A percentile compares a stretch with the other conserved stretches of the same genome.
Conservation (phyloP, 1,140 invertebrate genomes). For the Drosophila athabasca region DNA sequence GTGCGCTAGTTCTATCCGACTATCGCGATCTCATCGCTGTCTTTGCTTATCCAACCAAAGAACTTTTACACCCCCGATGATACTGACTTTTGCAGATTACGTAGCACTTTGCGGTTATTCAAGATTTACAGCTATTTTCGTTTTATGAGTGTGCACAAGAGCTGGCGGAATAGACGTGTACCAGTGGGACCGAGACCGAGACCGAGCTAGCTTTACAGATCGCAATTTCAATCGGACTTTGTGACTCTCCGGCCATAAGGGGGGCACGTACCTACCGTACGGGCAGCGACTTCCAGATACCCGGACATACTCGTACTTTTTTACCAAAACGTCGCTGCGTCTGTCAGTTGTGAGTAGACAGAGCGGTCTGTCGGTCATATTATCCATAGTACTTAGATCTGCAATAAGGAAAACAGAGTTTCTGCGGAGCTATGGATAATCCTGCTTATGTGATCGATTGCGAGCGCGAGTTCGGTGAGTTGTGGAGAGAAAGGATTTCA, state of each 20-base stretch:
- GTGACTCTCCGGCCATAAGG: constrained; percentile 26
- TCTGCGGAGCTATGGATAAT: constrained; percentile 60
- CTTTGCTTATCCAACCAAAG: not conserved
- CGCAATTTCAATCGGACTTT: constrained; percentile 51
- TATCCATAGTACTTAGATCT: not conserved
- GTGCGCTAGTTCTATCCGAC: constrained; percentile 9
- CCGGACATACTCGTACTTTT: constrained; percentile 29
- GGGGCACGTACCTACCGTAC: constrained; percentile 35
- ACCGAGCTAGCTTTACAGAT: constrained; percentile 39
- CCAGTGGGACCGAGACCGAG: too few species aligned
- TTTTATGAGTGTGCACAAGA: constrained; percentile 5
- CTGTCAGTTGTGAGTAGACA: constrained; percentile 44
- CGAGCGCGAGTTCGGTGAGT: constrained; percentile 61
- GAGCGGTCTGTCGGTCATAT: constrained; percentile 18
- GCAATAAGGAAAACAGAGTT: not conserved
- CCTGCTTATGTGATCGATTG: constrained; percentile 61
- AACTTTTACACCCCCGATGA: constrained; percentile 16
- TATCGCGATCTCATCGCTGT: not conserved
- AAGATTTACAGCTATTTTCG: constrained; percentile 23
- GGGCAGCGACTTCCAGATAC: constrained; percentile 1
- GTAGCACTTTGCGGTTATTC: constrained; percentile 29
- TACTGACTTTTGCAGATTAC: constrained; percentile 41
- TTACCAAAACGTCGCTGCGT: constrained; percentile 5
- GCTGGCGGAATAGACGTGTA: too few species aligned
- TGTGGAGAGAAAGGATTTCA: not conserved